Evolutionary conservation across 2,888 invertebrate species (phyloP), one percentile per base, ranked within the genome.

Genomic region (Silvanus unidentatus): DNA sequence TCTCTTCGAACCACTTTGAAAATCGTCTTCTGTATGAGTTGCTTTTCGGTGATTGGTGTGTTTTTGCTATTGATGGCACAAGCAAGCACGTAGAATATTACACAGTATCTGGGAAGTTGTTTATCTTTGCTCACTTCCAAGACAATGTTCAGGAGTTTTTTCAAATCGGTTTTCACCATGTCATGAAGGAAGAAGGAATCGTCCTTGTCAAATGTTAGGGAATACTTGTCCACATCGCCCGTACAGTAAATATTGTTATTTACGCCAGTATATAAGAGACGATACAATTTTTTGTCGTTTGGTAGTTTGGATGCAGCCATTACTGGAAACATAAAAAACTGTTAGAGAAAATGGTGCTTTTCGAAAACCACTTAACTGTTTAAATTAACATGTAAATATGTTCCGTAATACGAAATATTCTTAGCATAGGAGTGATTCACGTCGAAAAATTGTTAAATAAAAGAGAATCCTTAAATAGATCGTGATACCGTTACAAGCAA

Each of bases 1-100:
- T 84, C 78, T 37, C 76, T 75, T 45, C 45, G 74, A 59, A 81
- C 82, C 28, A 86, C 70, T 58, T 77, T 73, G n/a, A 59, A 44
- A 11, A 55, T 57, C 11, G 46, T 42, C 2, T 45, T 41, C 13
- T 54, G 49, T 27, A 63, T 48, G 43, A 53, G 39, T 13, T 41
- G 40, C 48, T 58, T 62, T 6, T 48, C 39, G 32, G 56, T 50
- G 2, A 48, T 38, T 1, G 43, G 44, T 5, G 51, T 36, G 9
- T 52, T 40, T 29, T 47, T 29, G 15, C 30, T 30, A 14, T 36
- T 27, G 28, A 57, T 29, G 36, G 49, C 58, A 42, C 48, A 41
- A 9, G 64, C 62, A 16, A 67, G 42, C n/a, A 59, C 44, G 44
- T 59, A 60, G 39, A 63, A 61, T 12, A 69, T 12, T 14, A 58